A percentile compares a stretch with the other conserved stretches of the same genome.
These are phyloP conservation scores for Paedocypris sp. DNA, from an alignment of 2,113 vertebrate species.

Conservation along the genomic window DNA sequence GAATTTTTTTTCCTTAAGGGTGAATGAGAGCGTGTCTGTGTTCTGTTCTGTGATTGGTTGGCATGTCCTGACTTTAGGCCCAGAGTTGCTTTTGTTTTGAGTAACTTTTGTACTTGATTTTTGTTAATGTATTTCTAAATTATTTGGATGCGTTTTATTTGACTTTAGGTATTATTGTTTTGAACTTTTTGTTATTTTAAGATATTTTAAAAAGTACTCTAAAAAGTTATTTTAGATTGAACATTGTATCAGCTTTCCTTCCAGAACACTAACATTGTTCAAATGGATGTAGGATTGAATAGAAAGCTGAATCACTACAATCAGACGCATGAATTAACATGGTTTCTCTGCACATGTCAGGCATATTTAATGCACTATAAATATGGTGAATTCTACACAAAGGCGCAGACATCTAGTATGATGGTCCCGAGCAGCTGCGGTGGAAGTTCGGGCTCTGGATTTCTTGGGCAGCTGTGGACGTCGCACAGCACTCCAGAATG, in stretches of 20 bases:
- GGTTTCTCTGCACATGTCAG: neutral
- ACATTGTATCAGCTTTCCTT: neutral
- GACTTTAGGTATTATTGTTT: neutral
- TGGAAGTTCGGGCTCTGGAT: conserved; percentile 5
- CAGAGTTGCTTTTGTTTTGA: too few relatives aligned
- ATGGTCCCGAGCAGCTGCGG: neutral
- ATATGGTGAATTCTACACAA: neutral
- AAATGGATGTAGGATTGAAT: neutral
- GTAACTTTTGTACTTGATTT: too few relatives aligned
- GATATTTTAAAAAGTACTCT: neutral
- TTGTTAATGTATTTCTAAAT: too few relatives aligned
- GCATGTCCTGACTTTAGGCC: too few relatives aligned
- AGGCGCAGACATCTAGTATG: neutral
- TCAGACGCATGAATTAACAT: neutral
- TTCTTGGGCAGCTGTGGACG: conserved; percentile 10
- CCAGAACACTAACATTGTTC: neutral
- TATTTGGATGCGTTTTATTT: too few relatives aligned
- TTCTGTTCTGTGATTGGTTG: too few relatives aligned
- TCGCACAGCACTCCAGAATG: neutral
- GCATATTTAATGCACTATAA: neutral
- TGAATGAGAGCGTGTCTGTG: too few relatives aligned
- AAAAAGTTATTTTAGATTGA: too few relatives aligned
- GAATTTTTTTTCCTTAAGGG: too few relatives aligned
- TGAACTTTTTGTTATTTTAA: neutral
- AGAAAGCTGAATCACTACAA: neutral